A percentile compares a stretch with the other conserved stretches of the same genome.
Evolutionary conservation across 2,888 invertebrate genomes (phyloP).

Genomic region (Microctonus brassicae): DNA sequence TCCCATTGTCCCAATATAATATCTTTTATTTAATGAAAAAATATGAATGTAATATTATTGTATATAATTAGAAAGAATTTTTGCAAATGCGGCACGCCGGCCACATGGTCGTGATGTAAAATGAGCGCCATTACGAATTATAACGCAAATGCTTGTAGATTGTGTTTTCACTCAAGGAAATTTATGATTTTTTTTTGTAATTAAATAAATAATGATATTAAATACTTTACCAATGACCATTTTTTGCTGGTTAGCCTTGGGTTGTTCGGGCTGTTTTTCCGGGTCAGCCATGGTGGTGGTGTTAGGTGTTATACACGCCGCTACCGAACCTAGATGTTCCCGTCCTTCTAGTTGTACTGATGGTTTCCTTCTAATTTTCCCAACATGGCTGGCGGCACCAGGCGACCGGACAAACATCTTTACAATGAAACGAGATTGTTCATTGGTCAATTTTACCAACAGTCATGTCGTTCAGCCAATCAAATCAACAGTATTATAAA

Average conservation of each 20-base stretch:
- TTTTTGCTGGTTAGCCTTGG: constrained; percentile 82
- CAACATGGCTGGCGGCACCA: constrained; percentile 68
- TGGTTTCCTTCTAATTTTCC: constrained; percentile 70
- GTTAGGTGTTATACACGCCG: constrained; percentile 71
- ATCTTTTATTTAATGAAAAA: background rate
- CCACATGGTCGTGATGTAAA: constrained; percentile 58
- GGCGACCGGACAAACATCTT: constrained; percentile 60
- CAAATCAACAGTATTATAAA: constrained; percentile 20
- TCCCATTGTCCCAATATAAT: no score
- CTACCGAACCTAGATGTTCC: constrained; percentile 72
- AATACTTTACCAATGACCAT: constrained; percentile 82
- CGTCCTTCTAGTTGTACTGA: constrained; percentile 71
- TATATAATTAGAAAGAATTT: constrained; percentile 8
- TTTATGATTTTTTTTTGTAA: no score
- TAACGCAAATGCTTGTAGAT: constrained; percentile 5
- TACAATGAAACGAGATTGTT: constrained; percentile 46
- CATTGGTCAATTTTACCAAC: constrained; percentile 47
- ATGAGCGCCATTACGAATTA: constrained; percentile 60
- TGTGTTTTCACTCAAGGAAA: no score
- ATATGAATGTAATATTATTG: background rate
- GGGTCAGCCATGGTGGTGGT: constrained; percentile 96
- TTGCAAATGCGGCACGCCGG: constrained; percentile 53
- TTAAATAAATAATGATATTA: background rate
- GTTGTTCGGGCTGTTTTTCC: constrained; percentile 85
- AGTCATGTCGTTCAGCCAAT: constrained; percentile 43